Conservation (phyloP, 2,113 vertebrate genomes). For the Forbesichthys papilliferus region DNA sequence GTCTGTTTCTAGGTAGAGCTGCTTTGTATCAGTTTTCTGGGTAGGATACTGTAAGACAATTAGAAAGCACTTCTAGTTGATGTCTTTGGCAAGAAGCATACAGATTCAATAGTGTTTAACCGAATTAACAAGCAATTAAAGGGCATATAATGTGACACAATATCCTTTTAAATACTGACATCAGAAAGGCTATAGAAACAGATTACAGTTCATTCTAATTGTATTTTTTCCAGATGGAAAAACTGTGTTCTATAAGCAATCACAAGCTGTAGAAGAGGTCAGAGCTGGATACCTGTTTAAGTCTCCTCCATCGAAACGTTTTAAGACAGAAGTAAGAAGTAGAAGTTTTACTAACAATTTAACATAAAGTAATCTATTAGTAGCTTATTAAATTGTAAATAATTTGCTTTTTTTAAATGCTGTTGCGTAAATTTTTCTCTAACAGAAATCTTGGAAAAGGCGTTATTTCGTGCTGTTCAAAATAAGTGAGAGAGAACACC, state of each 20-base stretch:
- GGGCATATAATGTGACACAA: too few relatives aligned
- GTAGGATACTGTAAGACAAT: background rate
- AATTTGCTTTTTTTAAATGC: background rate
- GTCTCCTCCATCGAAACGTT: slow-evolving; percentile 59
- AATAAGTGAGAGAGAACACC: slow-evolving; percentile 31
- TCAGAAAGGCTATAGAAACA: too few relatives aligned
- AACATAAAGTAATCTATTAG: background rate
- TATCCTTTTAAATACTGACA: too few relatives aligned
- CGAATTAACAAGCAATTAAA: too few relatives aligned
- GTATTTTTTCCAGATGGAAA: slow-evolving; percentile 16
- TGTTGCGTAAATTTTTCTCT: background rate
- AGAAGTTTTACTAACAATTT: background rate
- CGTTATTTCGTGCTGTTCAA: slow-evolving; percentile 63
- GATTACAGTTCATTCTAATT: background rate
- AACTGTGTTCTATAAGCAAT: slow-evolving; percentile 47
- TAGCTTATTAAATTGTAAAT: background rate
- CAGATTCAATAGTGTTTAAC: background rate
- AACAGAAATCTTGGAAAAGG: slow-evolving; percentile 69
- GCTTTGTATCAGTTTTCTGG: background rate
- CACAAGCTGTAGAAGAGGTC: slow-evolving; percentile 19
- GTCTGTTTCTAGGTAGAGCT: background rate
- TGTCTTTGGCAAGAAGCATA: background rate
- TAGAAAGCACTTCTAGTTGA: slow-evolving; percentile 1
- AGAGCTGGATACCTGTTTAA: slow-evolving; percentile 67
- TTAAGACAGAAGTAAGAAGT: slow-evolving; percentile 48